Base-by-base conservation (phyloP, 2,888 invertebrate species). In the Lamellibrachia columna region DNA sequence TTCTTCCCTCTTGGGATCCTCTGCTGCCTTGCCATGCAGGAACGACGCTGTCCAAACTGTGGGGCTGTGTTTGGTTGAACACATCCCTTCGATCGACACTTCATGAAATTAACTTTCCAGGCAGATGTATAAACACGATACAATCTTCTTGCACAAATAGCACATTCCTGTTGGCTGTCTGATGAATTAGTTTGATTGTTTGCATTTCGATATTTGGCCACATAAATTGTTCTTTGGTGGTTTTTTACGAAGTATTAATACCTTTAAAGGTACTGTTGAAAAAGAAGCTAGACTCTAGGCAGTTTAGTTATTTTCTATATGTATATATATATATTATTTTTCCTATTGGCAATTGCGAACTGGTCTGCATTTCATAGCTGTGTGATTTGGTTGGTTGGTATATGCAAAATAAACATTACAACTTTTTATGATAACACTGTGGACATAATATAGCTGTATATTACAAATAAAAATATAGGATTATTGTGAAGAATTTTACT, bases 1-100 rank as follows among this genome's bases (percentile, higher is more conserved):
- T 98, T 98, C 96, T 99, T 99, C 96, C 99, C 99, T 0, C 92
- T 98, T 90, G 99, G 99, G 90, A 98, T 99, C 93, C 96, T 99
- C 9, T 98, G 98, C 96, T 99, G 99, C 96, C 97, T 99, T 92
- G 97, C 98, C 60, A 97, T 98, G 96, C 98, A 98, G 95, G 98
- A 98, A 95, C 97, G 98, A 95, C 97, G 98, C 94, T 99, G 99
- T 96, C 98, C 98, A 2, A 98, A 98, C 96, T 99, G 99, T 95
- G 98, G 98, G 28, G 98, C 98, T 2, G 75, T 75, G 75, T 75
- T 75, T 75, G 75, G 75, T 75, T 75, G 22, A 75, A 75, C 22
- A 75, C n/a, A 15, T 22, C 22, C 22, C 6, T 75, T 15, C 75
- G 22, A 40, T 75, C 11, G 8, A 60, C 15, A 58, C 58, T 58